phyloP scores from a whole-genome alignment of 2,113 vertebrate genomes.

The Pteropus alecto region DNA sequence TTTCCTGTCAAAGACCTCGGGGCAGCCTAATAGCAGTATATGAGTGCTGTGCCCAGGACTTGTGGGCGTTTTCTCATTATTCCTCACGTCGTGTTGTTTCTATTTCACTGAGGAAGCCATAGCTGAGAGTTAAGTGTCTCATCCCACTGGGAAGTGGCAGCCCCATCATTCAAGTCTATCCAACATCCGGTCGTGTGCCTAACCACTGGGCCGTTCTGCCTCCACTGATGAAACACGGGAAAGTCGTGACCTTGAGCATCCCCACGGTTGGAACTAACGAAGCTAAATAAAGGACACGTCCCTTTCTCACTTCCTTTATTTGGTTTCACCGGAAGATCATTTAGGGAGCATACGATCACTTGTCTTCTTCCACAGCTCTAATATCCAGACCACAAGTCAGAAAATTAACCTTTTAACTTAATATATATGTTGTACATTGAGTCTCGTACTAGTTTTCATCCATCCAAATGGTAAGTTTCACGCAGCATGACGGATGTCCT shows the following conservation, averaged over 20 bases:
- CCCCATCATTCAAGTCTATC: neutral
- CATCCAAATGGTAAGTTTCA: neutral
- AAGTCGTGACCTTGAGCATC: rapidly evolving
- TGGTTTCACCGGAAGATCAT: neutral
- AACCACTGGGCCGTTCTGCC: neutral
- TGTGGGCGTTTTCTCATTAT: neutral
- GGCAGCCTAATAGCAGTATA: too few species aligned
- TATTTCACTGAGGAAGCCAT: neutral
- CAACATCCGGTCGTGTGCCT: neutral
- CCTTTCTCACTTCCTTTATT: neutral
- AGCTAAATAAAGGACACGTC: neutral
- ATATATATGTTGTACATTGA: neutral
- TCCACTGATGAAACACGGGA: rapidly evolving
- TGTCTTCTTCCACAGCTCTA: neutral
- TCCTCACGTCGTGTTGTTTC: neutral
- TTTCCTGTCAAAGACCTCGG: neutral
- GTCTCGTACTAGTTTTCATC: neutral
- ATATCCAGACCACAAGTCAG: neutral
- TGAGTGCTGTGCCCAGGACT: neutral
- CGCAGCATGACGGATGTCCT: neutral
- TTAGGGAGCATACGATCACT: neutral
- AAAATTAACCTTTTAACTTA: conserved; percentile 48
- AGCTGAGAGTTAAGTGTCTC: neutral
- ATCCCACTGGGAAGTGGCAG: neutral
- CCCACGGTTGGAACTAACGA: neutral